A percentile compares a stretch with the other conserved stretches of the same genome.
Evolutionary conservation across 1,140 invertebrate genomes (phyloP).

Genomic region (Probaryconus sp.): DNA sequence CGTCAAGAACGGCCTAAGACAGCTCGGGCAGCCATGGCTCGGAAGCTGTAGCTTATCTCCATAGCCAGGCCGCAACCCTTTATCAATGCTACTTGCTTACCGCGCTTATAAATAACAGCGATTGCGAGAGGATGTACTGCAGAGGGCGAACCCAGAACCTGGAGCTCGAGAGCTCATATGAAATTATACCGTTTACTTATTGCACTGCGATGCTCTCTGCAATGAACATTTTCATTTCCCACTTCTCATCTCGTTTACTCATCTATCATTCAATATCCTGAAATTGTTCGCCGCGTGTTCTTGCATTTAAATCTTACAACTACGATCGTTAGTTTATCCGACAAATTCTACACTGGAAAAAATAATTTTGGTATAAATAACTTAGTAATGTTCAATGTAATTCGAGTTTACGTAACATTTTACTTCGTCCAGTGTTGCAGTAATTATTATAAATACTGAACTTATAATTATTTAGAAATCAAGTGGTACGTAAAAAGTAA

Average conservation of each 20-base stretch:
- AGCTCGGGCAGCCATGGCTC: constrained; percentile 62
- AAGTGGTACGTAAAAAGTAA: no score
- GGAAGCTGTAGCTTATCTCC: constrained; percentile 67
- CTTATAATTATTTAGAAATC: no score
- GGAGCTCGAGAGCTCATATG: constrained; percentile 50
- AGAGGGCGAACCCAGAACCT: constrained; percentile 11
- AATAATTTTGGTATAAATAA: no score
- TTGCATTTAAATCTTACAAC: no score
- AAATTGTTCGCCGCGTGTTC: no score
- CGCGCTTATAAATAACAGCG: constrained; percentile 75
- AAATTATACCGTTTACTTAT: constrained; percentile 48
- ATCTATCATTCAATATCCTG: no score
- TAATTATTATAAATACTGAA: no score
- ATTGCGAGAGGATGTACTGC: constrained; percentile 65
- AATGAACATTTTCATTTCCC: constrained; percentile 35
- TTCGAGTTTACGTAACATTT: no score
- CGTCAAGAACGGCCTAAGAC: constrained; percentile 56
- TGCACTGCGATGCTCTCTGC: constrained; percentile 39
- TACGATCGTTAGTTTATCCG: no score
- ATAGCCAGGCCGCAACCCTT: constrained; percentile 70
- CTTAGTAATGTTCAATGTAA: no score
- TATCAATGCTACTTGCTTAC: constrained; percentile 75
- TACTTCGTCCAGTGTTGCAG: no score
- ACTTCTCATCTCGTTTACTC: constrained; percentile 17
- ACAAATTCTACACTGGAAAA: no score